These are phyloP conservation scores for Physocephala rufipes DNA, from an alignment of 2,888 invertebrate genomes.

Conservation along the genomic window DNA sequence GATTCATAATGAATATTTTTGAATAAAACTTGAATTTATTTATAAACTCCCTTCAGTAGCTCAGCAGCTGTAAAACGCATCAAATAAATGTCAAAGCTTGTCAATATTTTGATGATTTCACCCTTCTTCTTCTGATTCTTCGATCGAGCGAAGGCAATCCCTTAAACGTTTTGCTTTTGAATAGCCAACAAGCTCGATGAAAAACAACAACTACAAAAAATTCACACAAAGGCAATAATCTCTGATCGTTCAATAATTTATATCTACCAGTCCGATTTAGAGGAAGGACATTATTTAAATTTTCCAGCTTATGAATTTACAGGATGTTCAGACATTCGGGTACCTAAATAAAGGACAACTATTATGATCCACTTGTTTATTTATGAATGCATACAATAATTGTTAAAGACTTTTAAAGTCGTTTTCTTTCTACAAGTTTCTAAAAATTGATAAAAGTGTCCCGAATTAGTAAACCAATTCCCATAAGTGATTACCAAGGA, in stretches of 20 bases:
- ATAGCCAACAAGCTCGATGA: not conserved
- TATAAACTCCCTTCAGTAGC: constrained; percentile 37
- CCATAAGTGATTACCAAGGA: too few species aligned
- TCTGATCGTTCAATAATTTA: constrained; percentile 14
- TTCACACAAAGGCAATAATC: constrained; percentile 34
- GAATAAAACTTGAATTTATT: not conserved
- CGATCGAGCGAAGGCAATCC: too few species aligned
- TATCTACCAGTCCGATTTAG: not conserved
- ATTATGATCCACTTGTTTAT: too few species aligned
- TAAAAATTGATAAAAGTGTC: too few species aligned
- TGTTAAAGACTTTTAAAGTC: too few species aligned
- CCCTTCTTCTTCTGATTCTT: not conserved
- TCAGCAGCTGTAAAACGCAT: constrained; percentile 47
- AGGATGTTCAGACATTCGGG: constrained; percentile 28
- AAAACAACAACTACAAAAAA: constrained; percentile 17
- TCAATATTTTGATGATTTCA: not conserved
- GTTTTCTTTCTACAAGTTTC: too few species aligned
- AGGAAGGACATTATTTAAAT: constrained; percentile 11
- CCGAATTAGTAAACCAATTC: too few species aligned
- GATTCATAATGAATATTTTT: not conserved
- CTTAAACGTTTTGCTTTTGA: constrained; percentile 11
- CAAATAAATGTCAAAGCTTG: constrained; percentile 48
- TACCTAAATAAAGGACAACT: too few species aligned
- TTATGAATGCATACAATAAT: too few species aligned
- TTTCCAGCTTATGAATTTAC: constrained; percentile 7